These are phyloP conservation scores for Myodes glareolus DNA, from an alignment of 2,113 vertebrate species.

Conservation along the genomic window DNA sequence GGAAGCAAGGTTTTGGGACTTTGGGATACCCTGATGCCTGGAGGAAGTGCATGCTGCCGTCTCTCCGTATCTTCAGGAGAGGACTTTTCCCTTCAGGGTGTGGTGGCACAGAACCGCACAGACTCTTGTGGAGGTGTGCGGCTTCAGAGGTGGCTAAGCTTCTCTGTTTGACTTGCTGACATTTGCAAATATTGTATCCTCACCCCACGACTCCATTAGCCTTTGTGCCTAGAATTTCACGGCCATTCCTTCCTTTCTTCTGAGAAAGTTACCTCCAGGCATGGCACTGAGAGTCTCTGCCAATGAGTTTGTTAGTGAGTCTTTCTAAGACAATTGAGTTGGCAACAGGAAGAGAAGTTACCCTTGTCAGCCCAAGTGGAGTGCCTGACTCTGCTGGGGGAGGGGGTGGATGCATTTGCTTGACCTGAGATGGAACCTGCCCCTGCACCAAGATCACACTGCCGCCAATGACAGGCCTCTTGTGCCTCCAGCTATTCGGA, in stretches of 20 bases:
- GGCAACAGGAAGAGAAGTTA: not conserved
- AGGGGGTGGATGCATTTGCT: not conserved
- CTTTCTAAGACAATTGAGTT: not conserved
- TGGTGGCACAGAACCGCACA: too few species aligned
- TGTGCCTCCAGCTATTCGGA: not conserved
- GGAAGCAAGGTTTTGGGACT: not conserved
- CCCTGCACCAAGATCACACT: not conserved
- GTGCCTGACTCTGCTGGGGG: too few species aligned
- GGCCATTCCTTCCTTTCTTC: not conserved
- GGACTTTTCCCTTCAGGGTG: not conserved
- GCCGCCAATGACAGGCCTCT: accelerated
- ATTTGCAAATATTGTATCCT: not conserved
- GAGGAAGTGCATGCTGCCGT: too few species aligned
- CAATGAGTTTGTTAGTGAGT: not conserved
- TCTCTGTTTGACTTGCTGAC: accelerated
- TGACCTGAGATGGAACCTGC: not conserved
- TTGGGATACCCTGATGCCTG: not conserved
- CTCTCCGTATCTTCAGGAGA: accelerated
- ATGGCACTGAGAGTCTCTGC: not conserved
- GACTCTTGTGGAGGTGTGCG: not conserved
- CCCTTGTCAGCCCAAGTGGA: too few species aligned
- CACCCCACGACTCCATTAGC: too few species aligned
- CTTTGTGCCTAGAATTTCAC: not conserved
- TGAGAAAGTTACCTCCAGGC: not conserved
- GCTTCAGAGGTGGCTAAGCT: not conserved